A percentile compares a stretch with the other conserved stretches of the same genome.
phyloP scores from a whole-genome alignment of 2,797 vertebrate genomes.

The Dermochelys coriacea region DNA sequence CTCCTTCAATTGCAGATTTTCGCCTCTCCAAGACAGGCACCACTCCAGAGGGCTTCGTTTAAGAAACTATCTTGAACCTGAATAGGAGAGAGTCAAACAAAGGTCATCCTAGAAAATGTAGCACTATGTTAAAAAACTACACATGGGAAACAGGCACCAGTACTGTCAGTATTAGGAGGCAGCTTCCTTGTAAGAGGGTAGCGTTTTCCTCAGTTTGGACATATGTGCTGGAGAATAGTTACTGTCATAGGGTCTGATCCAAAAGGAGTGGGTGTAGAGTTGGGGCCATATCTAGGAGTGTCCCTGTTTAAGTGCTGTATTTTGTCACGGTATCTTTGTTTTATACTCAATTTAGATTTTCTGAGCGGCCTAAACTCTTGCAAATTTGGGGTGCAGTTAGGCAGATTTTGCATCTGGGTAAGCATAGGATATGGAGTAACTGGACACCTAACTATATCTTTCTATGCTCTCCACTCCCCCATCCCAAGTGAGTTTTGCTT shows the following conservation, averaged over 20 bases:
- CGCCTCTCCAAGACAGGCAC: neutral
- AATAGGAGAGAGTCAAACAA: neutral
- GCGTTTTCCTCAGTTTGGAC: neutral
- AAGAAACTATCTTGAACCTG: neutral
- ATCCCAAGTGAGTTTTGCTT: neutral
- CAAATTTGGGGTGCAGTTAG: neutral
- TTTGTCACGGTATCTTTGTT: neutral
- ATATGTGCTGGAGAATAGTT: neutral
- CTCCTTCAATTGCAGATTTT: neutral
- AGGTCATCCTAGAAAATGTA: neutral
- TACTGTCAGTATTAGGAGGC: neutral
- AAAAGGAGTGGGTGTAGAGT: neutral
- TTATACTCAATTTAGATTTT: neutral
- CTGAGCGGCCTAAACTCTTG: neutral
- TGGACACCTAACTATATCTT: neutral
- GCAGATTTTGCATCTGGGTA: neutral
- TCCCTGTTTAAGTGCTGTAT: neutral
- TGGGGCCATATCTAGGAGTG: neutral
- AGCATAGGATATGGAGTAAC: neutral
- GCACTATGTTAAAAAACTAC: neutral
- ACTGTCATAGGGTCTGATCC: neutral
- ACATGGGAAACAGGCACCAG: neutral
- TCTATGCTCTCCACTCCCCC: neutral
- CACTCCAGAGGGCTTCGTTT: neutral
- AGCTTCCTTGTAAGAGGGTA: neutral